A percentile compares a stretch with the other conserved stretches of the same genome.
Evolutionary conservation across 2,888 invertebrate species (phyloP).

Genomic region (Sphaeridia pumilis): DNA sequence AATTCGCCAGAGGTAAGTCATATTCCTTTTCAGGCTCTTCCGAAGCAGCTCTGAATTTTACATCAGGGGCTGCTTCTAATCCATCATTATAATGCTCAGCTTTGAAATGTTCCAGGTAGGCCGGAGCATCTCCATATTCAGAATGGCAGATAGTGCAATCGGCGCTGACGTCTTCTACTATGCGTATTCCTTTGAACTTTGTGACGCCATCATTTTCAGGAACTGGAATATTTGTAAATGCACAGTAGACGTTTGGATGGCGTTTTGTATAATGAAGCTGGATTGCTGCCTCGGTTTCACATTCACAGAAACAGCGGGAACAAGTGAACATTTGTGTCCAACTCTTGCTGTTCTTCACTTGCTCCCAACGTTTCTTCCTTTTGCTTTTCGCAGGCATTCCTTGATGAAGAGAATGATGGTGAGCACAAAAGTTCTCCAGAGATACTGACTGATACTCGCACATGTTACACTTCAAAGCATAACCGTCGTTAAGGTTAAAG

Average conservation of each 20-base stretch:
- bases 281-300: conserved; percentile 38
- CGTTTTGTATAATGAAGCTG: conserved; percentile 40
- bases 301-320: conserved; percentile 39
- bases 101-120: conserved; percentile 10
- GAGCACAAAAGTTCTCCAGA: conserved; percentile 15
- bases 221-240: background rate
- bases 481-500: conserved; percentile 13
- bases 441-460: conserved; percentile 22
- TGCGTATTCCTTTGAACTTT: no score
- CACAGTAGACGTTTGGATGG: conserved; percentile 36
- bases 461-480: conserved; percentile 19
- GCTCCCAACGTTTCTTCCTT: conserved; percentile 11
- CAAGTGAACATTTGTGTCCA: conserved; percentile 27
- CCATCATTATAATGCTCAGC: conserved; percentile 3
- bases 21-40: no score
- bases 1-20: no score
- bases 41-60: no score
- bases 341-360: background rate
- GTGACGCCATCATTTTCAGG: background rate
- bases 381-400: conserved; percentile 17
- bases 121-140: conserved; percentile 4
- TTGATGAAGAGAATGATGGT: conserved; percentile 22
- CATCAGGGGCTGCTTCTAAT: no score
- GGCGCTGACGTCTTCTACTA: conserved; percentile 36
- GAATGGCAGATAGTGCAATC: conserved; percentile 41